Percentiles rank a stretch among this genome's conserved stretches.
These are phyloP conservation scores for Cotesia congregata DNA, from an alignment of 2,888 invertebrate genomes.

Conservation along the genomic window DNA sequence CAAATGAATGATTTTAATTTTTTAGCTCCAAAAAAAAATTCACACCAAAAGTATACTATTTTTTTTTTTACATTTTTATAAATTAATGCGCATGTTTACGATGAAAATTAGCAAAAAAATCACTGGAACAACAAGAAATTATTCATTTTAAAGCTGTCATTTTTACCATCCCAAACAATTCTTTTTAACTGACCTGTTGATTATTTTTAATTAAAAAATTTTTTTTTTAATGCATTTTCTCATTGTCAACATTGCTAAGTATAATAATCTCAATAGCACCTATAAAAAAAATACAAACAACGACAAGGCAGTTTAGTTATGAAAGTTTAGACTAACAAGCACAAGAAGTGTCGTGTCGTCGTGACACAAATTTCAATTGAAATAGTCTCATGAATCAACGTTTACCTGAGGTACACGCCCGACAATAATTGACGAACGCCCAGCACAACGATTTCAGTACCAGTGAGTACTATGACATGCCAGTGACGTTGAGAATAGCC, in stretches of 20 bases:
- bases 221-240: too few relatives aligned
- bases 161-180: too few relatives aligned
- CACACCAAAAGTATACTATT: too few relatives aligned
- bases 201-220: too few relatives aligned
- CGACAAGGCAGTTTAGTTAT: neutral
- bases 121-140: too few relatives aligned
- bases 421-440: constrained; percentile 46
- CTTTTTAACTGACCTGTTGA: too few relatives aligned
- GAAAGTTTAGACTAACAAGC: constrained; percentile 26
- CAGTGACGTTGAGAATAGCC: constrained; percentile 45
- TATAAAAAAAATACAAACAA: neutral
- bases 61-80: too few relatives aligned
- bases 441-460: constrained; percentile 52
- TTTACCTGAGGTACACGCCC: constrained; percentile 36
- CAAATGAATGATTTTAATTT: too few relatives aligned
- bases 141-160: too few relatives aligned
- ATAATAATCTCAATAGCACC: constrained; percentile 4
- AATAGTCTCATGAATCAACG: constrained; percentile 33
- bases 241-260: neutral
- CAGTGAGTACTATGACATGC: constrained; percentile 44
- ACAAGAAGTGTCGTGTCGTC: constrained; percentile 35
- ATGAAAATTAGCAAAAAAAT: too few relatives aligned
- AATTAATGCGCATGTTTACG: too few relatives aligned
- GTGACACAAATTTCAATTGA: constrained; percentile 38
- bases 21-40: too few relatives aligned